Evolutionary conservation across 2,113 vertebrate species (phyloP).

Genomic region (Glaucomys volans): DNA sequence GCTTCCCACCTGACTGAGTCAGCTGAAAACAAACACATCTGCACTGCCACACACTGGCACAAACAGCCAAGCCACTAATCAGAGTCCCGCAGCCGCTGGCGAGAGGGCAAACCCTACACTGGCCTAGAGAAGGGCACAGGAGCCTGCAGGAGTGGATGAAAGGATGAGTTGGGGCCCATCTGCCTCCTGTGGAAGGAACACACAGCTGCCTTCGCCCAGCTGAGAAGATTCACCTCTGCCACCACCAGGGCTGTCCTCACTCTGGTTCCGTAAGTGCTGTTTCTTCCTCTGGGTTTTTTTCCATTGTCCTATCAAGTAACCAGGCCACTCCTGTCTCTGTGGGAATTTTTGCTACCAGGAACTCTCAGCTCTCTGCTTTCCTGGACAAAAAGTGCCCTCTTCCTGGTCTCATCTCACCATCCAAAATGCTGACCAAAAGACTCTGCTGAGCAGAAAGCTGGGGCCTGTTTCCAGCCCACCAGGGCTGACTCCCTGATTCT

Average conservation of each 20-base stretch:
- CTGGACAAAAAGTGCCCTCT: neutral
- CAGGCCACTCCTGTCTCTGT: conserved; percentile 43
- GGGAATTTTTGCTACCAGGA: neutral
- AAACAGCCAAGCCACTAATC: conserved; percentile 72
- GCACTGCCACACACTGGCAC: conserved; percentile 34
- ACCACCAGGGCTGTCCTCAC: neutral
- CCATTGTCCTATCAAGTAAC: conserved; percentile 44
- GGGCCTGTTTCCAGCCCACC: neutral
- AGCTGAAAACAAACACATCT: conserved; percentile 85
- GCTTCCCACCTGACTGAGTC: conserved; percentile 88
- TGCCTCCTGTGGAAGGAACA: neutral
- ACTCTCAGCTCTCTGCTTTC: neutral
- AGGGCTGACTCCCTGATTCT: neutral
- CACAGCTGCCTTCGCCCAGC: accelerated
- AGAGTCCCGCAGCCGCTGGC: conserved; percentile 59
- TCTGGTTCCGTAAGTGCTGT: conserved; percentile 57
- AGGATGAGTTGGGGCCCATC: accelerated
- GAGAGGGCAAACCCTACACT: neutral
- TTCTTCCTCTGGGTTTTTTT: conserved; percentile 18
- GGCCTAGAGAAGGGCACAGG: neutral
- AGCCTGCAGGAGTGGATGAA: neutral
- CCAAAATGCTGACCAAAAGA: neutral
- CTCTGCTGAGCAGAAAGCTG: neutral
- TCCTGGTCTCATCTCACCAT: neutral
- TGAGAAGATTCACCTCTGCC: neutral